These are phyloP conservation scores for Dreissena rostriformis DNA, from an alignment of 1,140 invertebrate species.

Conservation along the genomic window DNA sequence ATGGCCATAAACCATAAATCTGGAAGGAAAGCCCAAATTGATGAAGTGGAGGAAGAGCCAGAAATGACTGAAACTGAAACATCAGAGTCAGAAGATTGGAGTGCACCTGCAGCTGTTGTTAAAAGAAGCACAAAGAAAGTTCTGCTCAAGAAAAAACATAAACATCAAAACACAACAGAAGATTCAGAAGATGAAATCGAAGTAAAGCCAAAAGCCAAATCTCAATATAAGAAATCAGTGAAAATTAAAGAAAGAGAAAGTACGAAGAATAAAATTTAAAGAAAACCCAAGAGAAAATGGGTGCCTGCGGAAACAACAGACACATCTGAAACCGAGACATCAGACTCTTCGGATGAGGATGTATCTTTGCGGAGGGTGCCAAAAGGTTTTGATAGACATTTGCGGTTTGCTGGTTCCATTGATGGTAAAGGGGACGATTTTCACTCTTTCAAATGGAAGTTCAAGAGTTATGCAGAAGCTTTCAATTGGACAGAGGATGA, in stretches of 20 bases:
- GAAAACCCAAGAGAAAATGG: background rate
- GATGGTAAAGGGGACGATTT: slow-evolving; percentile 19
- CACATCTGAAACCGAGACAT: background rate
- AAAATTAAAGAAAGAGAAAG: too few species aligned
- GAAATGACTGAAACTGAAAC: too few species aligned
- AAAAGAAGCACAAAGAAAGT: too few species aligned
- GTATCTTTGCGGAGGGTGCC: slow-evolving; percentile 8
- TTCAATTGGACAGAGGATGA: slow-evolving; percentile 19
- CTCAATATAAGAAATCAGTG: background rate
- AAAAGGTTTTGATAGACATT: slow-evolving; percentile 13
- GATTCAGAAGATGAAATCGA: background rate
- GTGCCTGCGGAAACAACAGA: background rate
- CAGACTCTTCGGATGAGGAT: background rate
- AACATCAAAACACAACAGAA: background rate
- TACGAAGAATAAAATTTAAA: background rate
- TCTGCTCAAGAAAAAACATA: background rate
- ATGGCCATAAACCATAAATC: too few species aligned
- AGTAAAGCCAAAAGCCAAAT: background rate
- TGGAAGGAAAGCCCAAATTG: too few species aligned
- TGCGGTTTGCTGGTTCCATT: background rate
- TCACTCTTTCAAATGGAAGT: slow-evolving; percentile 6
- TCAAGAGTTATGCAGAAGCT: slow-evolving; percentile 9
- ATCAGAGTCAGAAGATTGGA: too few species aligned
- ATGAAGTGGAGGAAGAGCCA: too few species aligned
- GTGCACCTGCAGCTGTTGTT: too few species aligned